These are phyloP conservation scores for Ailuropoda melanoleuca DNA, from an alignment of 2,113 vertebrate species.

Conservation along the genomic window DNA sequence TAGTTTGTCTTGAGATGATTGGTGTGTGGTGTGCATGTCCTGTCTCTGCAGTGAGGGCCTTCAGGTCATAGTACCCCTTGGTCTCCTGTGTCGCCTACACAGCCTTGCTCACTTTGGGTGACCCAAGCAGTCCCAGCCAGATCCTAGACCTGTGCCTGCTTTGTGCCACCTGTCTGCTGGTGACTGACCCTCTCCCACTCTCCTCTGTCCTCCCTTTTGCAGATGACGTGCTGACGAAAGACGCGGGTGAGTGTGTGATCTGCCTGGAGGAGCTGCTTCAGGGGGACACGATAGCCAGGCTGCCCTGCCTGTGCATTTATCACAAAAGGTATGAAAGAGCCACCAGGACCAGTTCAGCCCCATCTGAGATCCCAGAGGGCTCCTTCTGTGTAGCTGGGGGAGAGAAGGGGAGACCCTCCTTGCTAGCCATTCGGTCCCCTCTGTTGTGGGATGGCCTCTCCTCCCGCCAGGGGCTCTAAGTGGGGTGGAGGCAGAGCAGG, in stretches of 20 bases:
- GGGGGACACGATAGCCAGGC: conserved; percentile 98
- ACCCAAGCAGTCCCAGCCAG: background rate
- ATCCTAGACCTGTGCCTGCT: background rate
- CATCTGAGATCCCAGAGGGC: background rate
- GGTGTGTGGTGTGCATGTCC: background rate
- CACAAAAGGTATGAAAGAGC: conserved; percentile 93
- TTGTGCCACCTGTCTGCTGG: background rate
- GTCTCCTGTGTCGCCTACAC: background rate
- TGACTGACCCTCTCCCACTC: background rate
- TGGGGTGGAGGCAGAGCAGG: background rate
- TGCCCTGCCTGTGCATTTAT: conserved; percentile 99
- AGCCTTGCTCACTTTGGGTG: background rate
- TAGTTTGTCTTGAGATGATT: background rate
- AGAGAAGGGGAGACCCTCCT: background rate
- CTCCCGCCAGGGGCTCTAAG: background rate
- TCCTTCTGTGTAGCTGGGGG: background rate
- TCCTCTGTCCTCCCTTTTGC: conserved; percentile 20
- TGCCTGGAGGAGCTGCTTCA: conserved; percentile 99
- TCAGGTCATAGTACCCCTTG: background rate
- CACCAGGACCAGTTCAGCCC: background rate
- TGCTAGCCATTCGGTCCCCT: background rate
- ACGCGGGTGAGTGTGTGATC: conserved; percentile 98
- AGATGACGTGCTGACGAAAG: conserved; percentile 98
- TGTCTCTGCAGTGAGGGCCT: background rate
- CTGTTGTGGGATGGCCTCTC: too few relatives aligned